phyloP scores from a whole-genome alignment of 2,888 invertebrate species.

The Octonoba sinensis region DNA sequence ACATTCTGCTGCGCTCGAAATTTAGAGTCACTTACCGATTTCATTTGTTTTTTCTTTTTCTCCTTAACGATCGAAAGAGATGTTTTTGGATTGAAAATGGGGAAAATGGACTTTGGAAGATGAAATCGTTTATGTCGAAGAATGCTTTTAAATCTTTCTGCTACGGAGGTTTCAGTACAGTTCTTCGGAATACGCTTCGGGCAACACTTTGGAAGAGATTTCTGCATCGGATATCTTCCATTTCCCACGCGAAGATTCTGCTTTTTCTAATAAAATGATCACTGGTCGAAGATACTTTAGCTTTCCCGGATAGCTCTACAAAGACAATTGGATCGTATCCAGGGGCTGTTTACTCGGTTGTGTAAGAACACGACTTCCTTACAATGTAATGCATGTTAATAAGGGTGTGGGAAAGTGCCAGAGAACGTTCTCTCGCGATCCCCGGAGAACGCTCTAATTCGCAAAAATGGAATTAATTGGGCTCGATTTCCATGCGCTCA shows the following conservation, averaged over 20 bases:
- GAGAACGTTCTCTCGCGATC: conserved; percentile 38
- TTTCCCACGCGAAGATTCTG: conserved; percentile 45
- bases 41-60: background rate
- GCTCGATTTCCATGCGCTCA: too few species aligned
- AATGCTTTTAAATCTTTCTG: too few species aligned
- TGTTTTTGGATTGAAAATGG: conserved; percentile 5
- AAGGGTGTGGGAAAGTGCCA: conserved; percentile 55
- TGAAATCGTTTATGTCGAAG: background rate
- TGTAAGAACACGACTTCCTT: conserved; percentile 13
- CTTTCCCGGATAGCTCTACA: too few species aligned
- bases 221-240: conserved; percentile 8
- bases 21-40: conserved; percentile 7
- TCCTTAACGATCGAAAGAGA: too few species aligned
- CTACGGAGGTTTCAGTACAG: background rate
- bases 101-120: background rate
- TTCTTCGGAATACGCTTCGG: too few species aligned
- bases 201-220: too few species aligned
- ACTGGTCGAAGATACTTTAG: too few species aligned
- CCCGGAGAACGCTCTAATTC: conserved; percentile 41
- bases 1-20: conserved; percentile 13
- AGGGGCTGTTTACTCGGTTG: conserved; percentile 11
- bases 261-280: background rate
- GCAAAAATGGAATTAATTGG: background rate
- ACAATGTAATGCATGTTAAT: background rate
- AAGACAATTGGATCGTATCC: conserved; percentile 2